Base-by-base conservation (phyloP, 2,797 vertebrate genomes). In the Channa striata region DNA sequence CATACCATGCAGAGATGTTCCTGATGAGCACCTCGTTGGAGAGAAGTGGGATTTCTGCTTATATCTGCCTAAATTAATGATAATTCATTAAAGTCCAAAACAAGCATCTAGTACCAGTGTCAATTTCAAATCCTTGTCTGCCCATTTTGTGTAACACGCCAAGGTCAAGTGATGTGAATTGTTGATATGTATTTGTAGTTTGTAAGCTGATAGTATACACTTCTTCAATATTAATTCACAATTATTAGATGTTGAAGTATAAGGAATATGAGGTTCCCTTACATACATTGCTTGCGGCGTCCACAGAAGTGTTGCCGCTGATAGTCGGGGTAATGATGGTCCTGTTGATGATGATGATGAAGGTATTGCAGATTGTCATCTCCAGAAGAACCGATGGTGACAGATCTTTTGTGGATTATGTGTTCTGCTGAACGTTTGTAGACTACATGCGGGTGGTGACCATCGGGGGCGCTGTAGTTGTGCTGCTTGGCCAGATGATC, bases 211-310 rank as follows among this genome's bases (percentile, higher is more conserved):
- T 43, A 17, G 6, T 14, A 17, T 43, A 43, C 16, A 8, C 40
- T 17, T 2, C 6, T 16, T n/a, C 17, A 43, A 19, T 8, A 60
- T 49, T 39, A 39, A 67, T 42, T 20, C 4, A 50, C 4, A 63
- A 23, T 17, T 6, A 40, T 52, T 1, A 58, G 43, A 66, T 9
- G 1, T 2, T 19, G 43, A 61, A 73, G 44, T 36, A 78, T 23
- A 23, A 81, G 68, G 75, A 74, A 39, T 80, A 87, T 65, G 91
- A 96, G 93, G 93, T 95, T 96, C 94, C 96, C 97, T 97, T 97
- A 99, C 97, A 99, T 98, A 99, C 98, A 97, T 98, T 98, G 97
- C 96, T 97, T 98, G 95, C 95, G 96, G 91, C 91, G 96, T 95
- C 98, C 98, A 94, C 98, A 99, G 94, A 97, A 99, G 87, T 99